phyloP scores from a whole-genome alignment of 2,113 vertebrate species.

The Clarias magur region DNA sequence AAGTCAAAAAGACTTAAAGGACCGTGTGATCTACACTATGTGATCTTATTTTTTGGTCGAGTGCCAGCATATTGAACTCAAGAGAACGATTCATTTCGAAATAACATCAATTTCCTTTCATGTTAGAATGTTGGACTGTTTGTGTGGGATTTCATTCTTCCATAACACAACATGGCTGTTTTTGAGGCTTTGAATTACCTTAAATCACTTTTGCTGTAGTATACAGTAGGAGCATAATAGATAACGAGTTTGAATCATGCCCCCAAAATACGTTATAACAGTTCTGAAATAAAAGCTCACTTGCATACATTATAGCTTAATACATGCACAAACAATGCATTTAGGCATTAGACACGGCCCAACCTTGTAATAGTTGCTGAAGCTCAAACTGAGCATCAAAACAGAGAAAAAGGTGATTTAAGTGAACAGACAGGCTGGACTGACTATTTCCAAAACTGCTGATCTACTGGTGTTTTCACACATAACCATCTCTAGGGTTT shows the following conservation, averaged over 20 bases:
- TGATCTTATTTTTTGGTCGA: not conserved
- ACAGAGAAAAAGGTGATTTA: no score
- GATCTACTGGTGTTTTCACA: no score
- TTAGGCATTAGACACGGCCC: no score
- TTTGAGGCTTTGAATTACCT: not conserved
- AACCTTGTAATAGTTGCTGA: no score
- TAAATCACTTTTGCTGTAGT: not conserved
- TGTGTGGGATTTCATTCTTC: no score
- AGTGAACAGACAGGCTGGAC: no score
- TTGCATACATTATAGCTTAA: not conserved
- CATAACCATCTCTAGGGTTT: no score
- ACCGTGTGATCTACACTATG: conserved; percentile 28
- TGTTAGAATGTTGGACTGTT: not conserved
- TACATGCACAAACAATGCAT: not conserved
- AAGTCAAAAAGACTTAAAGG: conserved; percentile 52
- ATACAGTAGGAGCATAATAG: not conserved
- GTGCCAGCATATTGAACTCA: conserved; percentile 11
- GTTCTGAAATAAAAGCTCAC: not conserved
- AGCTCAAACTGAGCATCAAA: no score
- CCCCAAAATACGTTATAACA: no score
- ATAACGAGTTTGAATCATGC: not conserved
- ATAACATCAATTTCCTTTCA: conserved; percentile 11
- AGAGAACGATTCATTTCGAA: conserved; percentile 3
- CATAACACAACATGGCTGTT: not conserved
- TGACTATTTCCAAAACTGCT: no score